Percentiles rank a stretch among this genome's conserved stretches.
Conservation (phyloP, 2,797 vertebrate genomes). For the Arremon aurantiirostris region DNA sequence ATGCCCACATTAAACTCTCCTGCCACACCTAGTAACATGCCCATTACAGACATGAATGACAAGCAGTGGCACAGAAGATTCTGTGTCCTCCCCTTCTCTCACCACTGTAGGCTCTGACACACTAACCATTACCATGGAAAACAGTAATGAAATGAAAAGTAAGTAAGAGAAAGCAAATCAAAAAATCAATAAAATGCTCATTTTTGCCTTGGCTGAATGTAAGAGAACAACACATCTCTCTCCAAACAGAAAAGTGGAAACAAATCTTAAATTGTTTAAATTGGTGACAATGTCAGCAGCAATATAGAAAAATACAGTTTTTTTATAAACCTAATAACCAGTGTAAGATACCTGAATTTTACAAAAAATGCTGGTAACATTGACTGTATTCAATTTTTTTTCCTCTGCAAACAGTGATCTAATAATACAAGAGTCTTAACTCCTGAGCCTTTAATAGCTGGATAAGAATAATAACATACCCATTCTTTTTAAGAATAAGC, state of each 20-base stretch:
- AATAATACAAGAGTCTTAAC: not conserved
- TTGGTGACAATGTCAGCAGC: not conserved
- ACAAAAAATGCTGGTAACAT: not conserved
- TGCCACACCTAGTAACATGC: not conserved
- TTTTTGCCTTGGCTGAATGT: not conserved
- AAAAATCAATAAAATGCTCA: not conserved
- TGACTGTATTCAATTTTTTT: not conserved
- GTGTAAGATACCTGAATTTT: not conserved
- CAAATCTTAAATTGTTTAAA: not conserved
- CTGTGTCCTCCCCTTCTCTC: not conserved
- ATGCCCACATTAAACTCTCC: not conserved
- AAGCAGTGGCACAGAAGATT: not conserved
- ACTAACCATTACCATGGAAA: not conserved
- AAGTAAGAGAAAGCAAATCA: not conserved
- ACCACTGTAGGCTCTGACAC: not conserved
- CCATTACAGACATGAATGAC: not conserved
- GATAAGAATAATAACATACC: not conserved
- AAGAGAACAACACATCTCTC: not conserved
- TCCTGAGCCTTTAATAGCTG: not conserved
- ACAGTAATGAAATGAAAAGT: not conserved
- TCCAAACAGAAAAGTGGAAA: not conserved
- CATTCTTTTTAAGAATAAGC: not conserved
- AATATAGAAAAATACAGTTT: not conserved
- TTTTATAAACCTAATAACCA: not conserved
- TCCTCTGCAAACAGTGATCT: not conserved